phyloP scores from a whole-genome alignment of 2,797 vertebrate genomes.

The Chromobotia macracanthus region DNA sequence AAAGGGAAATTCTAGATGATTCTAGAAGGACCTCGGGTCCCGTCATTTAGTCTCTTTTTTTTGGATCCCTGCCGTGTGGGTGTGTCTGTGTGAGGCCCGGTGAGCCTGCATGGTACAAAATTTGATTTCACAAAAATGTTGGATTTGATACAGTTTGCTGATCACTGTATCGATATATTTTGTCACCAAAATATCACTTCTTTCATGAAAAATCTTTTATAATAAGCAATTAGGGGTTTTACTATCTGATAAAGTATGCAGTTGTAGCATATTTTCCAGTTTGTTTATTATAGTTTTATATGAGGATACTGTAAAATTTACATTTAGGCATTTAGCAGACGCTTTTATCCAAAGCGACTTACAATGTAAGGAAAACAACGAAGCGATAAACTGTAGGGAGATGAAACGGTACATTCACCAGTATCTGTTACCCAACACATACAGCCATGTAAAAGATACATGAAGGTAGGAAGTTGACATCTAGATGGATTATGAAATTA shows the following conservation, averaged over 20 bases:
- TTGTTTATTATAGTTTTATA: slow-evolving; percentile 50
- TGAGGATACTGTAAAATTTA: slow-evolving; percentile 23
- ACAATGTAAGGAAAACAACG: no score
- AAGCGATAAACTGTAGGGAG: no score
- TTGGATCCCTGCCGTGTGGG: slow-evolving; percentile 40
- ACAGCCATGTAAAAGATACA: slow-evolving; percentile 56
- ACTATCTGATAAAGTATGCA: slow-evolving; percentile 59
- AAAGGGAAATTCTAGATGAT: slow-evolving; percentile 60
- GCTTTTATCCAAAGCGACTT: no score
- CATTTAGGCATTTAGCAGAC: no score
- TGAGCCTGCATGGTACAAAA: slow-evolving; percentile 70
- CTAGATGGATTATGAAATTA: neutral
- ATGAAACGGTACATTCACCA: neutral
- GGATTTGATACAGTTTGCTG: slow-evolving; percentile 73
- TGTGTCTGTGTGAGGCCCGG: slow-evolving; percentile 27
- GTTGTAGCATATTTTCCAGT: slow-evolving; percentile 59
- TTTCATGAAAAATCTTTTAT: slow-evolving; percentile 62
- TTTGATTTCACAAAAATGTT: slow-evolving; percentile 71
- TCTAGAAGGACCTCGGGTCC: slow-evolving; percentile 60
- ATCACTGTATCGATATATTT: slow-evolving; percentile 70
- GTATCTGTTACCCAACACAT: neutral
- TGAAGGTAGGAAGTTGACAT: neutral
- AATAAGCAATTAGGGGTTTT: slow-evolving; percentile 68
- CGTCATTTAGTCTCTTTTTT: slow-evolving; percentile 50
- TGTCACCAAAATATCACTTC: slow-evolving; percentile 66